Conservation (phyloP, 1,140 invertebrate genomes). For the Stegodyphus mimosarum region DNA sequence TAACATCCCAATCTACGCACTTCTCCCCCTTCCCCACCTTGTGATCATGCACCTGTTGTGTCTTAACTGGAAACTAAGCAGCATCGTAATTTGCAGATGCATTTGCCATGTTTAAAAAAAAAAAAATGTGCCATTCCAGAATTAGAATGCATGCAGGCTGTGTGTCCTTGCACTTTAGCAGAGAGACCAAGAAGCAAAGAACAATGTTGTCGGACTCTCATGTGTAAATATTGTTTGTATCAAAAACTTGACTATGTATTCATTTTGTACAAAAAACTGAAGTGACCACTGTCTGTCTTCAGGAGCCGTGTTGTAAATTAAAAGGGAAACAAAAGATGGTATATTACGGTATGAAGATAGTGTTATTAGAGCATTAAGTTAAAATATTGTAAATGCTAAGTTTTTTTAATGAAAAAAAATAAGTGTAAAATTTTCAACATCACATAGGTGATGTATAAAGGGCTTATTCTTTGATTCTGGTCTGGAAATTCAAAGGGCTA, state of each 20-base stretch:
- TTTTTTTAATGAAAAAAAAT: conserved; percentile 27
- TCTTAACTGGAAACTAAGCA: conserved; percentile 53
- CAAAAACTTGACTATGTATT: conserved; percentile 47
- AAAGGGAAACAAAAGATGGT: conserved; percentile 17
- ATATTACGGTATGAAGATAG: conserved; percentile 22
- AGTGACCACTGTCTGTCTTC: conserved; percentile 12
- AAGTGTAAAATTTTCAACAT: conserved; percentile 25
- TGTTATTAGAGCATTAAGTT: conserved; percentile 35
- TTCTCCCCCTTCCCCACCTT: conserved; percentile 45
- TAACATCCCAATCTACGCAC: neutral
- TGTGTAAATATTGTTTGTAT: conserved; percentile 54
- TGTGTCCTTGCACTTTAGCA: conserved; percentile 3
- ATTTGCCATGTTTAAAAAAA: conserved; percentile 48
- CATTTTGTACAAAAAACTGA: conserved; percentile 56
- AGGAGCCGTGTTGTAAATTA: conserved; percentile 12
- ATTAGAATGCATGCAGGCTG: conserved; percentile 29
- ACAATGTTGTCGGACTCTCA: conserved; percentile 50
- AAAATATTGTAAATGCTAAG: conserved; percentile 20
- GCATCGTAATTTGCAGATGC: conserved; percentile 29
- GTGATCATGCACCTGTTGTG: conserved; percentile 58
- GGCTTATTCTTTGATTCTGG: conserved; percentile 54
- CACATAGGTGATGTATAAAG: conserved; percentile 43
- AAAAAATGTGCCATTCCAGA: conserved; percentile 57
- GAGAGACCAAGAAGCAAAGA: conserved; percentile 10
- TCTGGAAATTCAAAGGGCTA: conserved; percentile 52